These are phyloP conservation scores for Volucella inanis DNA, from an alignment of 2,888 invertebrate genomes.

Conservation along the genomic window DNA sequence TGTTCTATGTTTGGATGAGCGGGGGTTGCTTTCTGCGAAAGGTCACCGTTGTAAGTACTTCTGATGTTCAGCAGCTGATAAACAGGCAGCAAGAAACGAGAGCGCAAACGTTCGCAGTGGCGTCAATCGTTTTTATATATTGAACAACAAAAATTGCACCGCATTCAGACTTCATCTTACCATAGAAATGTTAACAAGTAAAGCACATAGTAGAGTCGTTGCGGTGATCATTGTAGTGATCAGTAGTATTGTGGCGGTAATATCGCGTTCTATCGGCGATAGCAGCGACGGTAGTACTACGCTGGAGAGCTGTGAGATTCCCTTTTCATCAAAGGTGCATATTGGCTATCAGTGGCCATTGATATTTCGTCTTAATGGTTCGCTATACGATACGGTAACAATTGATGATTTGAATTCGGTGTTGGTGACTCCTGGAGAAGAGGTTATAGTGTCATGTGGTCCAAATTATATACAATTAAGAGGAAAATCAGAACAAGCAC, in stretches of 20 bases:
- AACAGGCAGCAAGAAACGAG: slow-evolving; percentile 8
- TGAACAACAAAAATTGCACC: slow-evolving; percentile 58
- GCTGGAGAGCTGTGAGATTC: slow-evolving; percentile 62
- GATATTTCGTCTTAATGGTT: slow-evolving; percentile 70
- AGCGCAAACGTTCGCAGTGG: slow-evolving; percentile 14
- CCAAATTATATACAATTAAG: slow-evolving; percentile 75
- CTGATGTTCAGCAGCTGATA: slow-evolving; percentile 43
- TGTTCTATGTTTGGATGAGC: slow-evolving; percentile 18
- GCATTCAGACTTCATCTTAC: slow-evolving; percentile 54
- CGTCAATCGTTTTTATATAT: slow-evolving; percentile 60
- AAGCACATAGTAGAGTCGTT: slow-evolving; percentile 21
- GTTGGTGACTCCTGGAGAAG: slow-evolving; percentile 52
- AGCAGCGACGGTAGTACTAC: neutral
- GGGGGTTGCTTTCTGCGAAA: neutral
- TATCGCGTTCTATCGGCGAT: slow-evolving; percentile 9
- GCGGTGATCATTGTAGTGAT: slow-evolving; percentile 31
- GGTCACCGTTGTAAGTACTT: slow-evolving; percentile 34
- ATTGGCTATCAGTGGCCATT: slow-evolving; percentile 76
- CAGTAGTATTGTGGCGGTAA: slow-evolving; percentile 22
- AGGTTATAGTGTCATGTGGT: slow-evolving; percentile 75
- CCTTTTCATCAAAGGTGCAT: slow-evolving; percentile 66
- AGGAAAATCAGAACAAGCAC: slow-evolving; percentile 55
- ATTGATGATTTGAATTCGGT: slow-evolving; percentile 48
- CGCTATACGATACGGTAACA: slow-evolving; percentile 55
- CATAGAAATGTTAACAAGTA: slow-evolving; percentile 69